Evolutionary conservation across 92 coral and sea anemone genomes (phyloP), one percentile per base, ranked within the genome.

Genomic region (Palythoa grandis): DNA sequence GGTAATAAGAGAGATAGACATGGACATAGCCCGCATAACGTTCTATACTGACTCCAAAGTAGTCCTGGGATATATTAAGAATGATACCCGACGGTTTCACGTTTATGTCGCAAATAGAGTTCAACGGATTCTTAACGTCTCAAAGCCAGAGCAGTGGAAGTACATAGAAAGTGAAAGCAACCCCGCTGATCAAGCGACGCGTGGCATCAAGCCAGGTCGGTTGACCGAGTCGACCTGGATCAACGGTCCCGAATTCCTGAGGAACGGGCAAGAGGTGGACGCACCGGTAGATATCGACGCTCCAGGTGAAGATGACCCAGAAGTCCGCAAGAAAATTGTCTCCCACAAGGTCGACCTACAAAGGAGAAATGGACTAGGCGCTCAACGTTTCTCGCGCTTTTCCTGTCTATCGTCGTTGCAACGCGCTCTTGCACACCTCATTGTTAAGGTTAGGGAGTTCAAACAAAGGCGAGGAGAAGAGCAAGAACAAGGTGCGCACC

Each of bases 131-230:
- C 88, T 87, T 39, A 85, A 82, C 58, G 75, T 83, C 79, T 83
- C 88, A 7, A 58, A 88, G 43, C 91, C 91, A 68, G 38, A 29
- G 15, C 91, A 88, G 67, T 88, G 91, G 87, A 43, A 24, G 70
- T 88, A 82, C 78, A 22, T 82, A 17, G 87, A 82, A 65, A 88
- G 82, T 43, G 48, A 72, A 3, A 2, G 10, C 48, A 88, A 88
- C 65, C 87, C 91, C n/a, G 91, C 87, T 70, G 87, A 88, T 80
- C 87, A 79, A 39, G 91, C 91, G n/a, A 82, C 91, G 2, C 87
- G 87, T 17, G 91, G 91, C 20, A 11, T 83, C 9, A 57, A 78
- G 58, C 87, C 79, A 47, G 67, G 20, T 52, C 13, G 15, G 63
- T 25, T 88, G 6, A 56, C 13, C 79, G 37, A 72, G 53, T 82